Evolutionary conservation across 37 sponge, comb jelly and placozoan genomes (phyloP).

Genomic region (Agelas oroides): DNA sequence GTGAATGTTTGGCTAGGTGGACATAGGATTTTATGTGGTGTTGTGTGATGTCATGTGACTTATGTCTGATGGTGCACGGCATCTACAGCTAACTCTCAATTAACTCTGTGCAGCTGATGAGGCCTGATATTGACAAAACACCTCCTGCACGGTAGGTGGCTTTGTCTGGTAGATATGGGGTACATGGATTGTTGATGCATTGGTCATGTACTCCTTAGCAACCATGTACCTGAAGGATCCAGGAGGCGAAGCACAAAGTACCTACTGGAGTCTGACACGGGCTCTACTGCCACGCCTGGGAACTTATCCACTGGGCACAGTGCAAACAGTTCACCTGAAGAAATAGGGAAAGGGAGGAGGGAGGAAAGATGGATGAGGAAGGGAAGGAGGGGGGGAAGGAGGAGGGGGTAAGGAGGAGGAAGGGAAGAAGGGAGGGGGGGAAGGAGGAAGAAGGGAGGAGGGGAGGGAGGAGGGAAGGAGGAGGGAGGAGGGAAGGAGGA

Average conservation of each 20-base stretch:
- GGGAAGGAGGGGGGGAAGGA: not conserved
- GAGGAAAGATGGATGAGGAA: not conserved
- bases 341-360: conserved; percentile 1
- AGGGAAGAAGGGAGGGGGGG: not conserved
- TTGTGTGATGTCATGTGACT: too few relatives aligned
- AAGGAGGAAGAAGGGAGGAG: not conserved
- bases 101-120: too few relatives aligned
- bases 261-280: conserved; percentile 95
- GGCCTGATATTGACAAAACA: too few relatives aligned
- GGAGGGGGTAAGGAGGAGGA: not conserved
- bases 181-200: too few relatives aligned
- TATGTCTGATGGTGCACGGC: too few relatives aligned
- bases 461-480: not conserved
- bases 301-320: conserved; percentile 89
- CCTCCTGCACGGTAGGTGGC: too few relatives aligned
- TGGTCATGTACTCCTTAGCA: too few relatives aligned
- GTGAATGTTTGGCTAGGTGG: too few relatives aligned
- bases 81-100: too few relatives aligned
- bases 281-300: conserved; percentile 89
- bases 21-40: too few relatives aligned
- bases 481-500: conserved; percentile 14
- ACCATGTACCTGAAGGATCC: conserved; percentile 77
- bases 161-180: too few relatives aligned
- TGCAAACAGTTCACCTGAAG: conserved; percentile 92
- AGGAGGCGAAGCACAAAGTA: conserved; percentile 90